These are phyloP conservation scores for Siderastrea radians DNA, from an alignment of 92 coral and sea anemone genomes.

Conservation along the genomic window DNA sequence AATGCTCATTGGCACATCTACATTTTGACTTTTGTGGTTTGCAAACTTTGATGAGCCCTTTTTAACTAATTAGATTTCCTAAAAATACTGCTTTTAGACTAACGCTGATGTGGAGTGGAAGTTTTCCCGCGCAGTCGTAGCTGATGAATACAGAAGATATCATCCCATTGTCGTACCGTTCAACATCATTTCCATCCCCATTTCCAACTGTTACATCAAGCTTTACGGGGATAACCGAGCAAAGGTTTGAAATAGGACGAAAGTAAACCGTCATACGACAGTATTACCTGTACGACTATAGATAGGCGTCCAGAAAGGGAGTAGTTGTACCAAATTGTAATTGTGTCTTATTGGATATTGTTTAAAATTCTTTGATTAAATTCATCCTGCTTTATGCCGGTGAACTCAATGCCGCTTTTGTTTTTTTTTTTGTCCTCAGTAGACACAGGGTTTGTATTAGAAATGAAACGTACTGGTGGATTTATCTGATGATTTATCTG, in stretches of 20 bases:
- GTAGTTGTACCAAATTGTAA: neutral
- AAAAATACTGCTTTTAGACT: constrained; percentile 13
- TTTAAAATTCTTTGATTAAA: too few species aligned
- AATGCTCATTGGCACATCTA: too few species aligned
- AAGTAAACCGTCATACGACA: neutral
- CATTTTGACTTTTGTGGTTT: too few species aligned
- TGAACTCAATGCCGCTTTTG: too few species aligned
- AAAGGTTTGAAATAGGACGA: constrained; percentile 7
- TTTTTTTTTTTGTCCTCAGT: too few species aligned
- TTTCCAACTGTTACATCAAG: constrained; percentile 11
- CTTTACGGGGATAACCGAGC: constrained; percentile 19
- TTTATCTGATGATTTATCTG: too few species aligned
- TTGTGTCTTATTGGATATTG: too few species aligned
- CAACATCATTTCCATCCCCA: constrained; percentile 20
- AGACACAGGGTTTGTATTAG: too few species aligned
- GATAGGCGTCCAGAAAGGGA: neutral
- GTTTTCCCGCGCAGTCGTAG: constrained; percentile 34
- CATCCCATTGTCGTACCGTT: constrained; percentile 45
- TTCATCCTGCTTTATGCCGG: too few species aligned
- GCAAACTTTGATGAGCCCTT: neutral
- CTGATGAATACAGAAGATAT: constrained; percentile 37
- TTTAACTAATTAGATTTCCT: neutral
- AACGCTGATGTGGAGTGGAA: constrained; percentile 53
- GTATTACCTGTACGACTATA: too few species aligned
- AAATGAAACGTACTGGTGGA: too few species aligned